A percentile compares a stretch with the other conserved stretches of the same genome.
These are phyloP conservation scores for Clarias macrocephalus DNA, from an alignment of 2,113 vertebrate species.

Conservation along the genomic window DNA sequence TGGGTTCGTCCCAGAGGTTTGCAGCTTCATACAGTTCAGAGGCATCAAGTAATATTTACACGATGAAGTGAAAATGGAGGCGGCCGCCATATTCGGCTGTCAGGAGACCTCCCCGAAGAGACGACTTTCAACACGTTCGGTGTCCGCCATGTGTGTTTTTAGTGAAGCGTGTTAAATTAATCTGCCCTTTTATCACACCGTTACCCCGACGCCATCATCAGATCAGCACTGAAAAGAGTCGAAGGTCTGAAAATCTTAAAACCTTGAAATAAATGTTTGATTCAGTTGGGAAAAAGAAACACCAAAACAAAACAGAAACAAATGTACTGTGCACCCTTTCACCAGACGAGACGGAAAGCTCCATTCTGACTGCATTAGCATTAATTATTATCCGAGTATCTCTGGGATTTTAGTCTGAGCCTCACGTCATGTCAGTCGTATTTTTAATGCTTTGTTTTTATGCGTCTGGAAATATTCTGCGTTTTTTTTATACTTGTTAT, in stretches of 20 bases:
- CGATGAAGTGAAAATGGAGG: slow-evolving; percentile 41
- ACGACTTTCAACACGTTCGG: background rate
- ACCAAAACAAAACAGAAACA: background rate
- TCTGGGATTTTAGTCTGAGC: background rate
- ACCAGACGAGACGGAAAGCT: background rate
- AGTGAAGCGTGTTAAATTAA: background rate
- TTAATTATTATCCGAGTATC: background rate
- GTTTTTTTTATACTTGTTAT: background rate
- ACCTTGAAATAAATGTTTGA: too few species aligned
- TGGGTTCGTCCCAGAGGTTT: slow-evolving; percentile 10
- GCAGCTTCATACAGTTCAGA: slow-evolving; percentile 19
- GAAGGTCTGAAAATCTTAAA: background rate
- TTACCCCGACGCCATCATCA: background rate
- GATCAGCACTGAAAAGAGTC: too few species aligned
- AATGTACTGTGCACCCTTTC: background rate
- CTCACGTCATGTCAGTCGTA: background rate
- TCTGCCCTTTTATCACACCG: background rate
- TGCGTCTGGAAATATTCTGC: background rate
- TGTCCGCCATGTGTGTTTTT: background rate
- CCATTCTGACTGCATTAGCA: too few species aligned
- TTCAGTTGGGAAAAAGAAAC: background rate
- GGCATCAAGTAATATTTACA: background rate
- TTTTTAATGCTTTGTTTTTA: background rate
- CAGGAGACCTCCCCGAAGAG: background rate
- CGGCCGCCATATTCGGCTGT: background rate